A percentile compares a stretch with the other conserved stretches of the same genome.
phyloP scores from a whole-genome alignment of 92 coral and sea anemone genomes.

The Epizoanthus fatuus region DNA sequence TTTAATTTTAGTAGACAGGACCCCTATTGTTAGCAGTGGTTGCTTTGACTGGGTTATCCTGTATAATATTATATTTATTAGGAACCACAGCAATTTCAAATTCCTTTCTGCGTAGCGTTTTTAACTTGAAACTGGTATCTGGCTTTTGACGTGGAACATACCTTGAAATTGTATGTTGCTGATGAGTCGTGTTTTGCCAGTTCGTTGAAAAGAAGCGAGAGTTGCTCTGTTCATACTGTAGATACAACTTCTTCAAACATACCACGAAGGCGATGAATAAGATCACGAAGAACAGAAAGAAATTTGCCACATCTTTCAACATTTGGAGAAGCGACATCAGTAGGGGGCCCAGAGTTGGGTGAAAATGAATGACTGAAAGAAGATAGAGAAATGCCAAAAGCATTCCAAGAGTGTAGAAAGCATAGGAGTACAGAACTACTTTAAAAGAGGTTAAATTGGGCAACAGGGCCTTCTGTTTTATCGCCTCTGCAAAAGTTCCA shows the following conservation, averaged over 20 bases:
- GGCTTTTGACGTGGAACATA: not conserved
- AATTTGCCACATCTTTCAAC: conserved; percentile 29
- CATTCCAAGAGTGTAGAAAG: conserved; percentile 21
- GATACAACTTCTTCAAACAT: no score
- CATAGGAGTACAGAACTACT: conserved; percentile 29
- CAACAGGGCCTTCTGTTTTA: not conserved
- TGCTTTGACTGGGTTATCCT: no score
- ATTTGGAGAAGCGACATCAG: no score
- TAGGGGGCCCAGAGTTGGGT: no score
- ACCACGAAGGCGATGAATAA: conserved; percentile 35
- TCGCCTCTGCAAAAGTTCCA: not conserved
- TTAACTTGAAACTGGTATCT: not conserved
- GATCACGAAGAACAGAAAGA: conserved; percentile 33
- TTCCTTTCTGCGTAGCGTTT: no score
- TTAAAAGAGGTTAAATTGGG: not conserved
- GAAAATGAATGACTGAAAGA: no score
- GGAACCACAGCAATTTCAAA: no score
- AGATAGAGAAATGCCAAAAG: not conserved
- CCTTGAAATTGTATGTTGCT: not conserved
- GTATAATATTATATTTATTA: no score
- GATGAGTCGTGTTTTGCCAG: not conserved
- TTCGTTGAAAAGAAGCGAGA: not conserved
- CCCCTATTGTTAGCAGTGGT: no score
- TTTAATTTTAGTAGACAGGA: no score
- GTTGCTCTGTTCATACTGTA: conserved; percentile 17